phyloP scores from a whole-genome alignment of 2,888 invertebrate genomes.

The Xestia ashworthii region DNA sequence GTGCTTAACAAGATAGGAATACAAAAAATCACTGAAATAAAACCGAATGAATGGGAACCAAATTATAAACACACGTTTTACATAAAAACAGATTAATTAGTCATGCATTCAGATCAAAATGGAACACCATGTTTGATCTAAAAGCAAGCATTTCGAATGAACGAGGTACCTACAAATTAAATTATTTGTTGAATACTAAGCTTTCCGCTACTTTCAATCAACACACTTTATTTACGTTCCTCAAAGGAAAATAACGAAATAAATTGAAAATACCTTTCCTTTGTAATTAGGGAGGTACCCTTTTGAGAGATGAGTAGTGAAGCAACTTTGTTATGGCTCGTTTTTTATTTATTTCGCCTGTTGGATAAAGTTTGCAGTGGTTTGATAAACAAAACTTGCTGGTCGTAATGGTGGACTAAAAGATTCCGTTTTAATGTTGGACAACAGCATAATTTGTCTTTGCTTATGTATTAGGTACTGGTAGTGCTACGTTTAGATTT shows the following conservation, averaged over 20 bases:
- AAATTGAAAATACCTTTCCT: slow-evolving; percentile 76
- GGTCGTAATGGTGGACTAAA: not conserved
- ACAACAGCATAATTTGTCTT: not conserved
- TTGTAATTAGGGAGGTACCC: slow-evolving; percentile 69
- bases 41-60: slow-evolving; percentile 37
- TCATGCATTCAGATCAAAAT: slow-evolving; percentile 44
- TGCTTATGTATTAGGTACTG: not conserved
- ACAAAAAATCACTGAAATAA: not conserved
- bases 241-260: slow-evolving; percentile 73
- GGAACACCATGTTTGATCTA: slow-evolving; percentile 39
- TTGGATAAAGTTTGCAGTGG: slow-evolving; percentile 10
- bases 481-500: not conserved
- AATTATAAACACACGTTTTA: slow-evolving; percentile 17
- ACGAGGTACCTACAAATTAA: slow-evolving; percentile 63
- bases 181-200: slow-evolving; percentile 72
- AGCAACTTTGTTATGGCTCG: slow-evolving; percentile 21
- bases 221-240: slow-evolving; percentile 73
- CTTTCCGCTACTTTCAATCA: slow-evolving; percentile 71
- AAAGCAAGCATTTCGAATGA: slow-evolving; percentile 59
- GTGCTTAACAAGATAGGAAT: not conserved
- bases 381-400: not conserved
- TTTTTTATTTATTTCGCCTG: slow-evolving; percentile 30
- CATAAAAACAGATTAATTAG: slow-evolving; percentile 41
- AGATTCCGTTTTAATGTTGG: not conserved
- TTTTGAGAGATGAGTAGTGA: slow-evolving; percentile 34